Base-by-base conservation (phyloP, 2,888 invertebrate species). In the Sphaerophoria rueppellii region DNA sequence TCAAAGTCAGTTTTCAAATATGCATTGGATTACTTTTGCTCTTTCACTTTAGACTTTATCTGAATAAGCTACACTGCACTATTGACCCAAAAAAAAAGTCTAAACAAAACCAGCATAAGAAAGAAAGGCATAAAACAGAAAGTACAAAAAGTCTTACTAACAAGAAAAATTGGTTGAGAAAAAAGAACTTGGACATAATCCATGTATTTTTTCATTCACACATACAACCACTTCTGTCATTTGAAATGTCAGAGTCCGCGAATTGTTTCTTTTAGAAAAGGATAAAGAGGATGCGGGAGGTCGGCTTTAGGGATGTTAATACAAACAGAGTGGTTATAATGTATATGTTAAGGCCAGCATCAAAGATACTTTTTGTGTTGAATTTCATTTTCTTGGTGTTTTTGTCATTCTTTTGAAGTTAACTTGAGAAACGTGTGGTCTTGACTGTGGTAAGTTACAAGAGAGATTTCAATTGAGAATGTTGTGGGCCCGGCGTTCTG, bases 361-460 rank as follows among this genome's bases (percentile, higher is more conserved):
- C 72, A 60, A 7, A 60, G 40, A 55, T 58, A 61, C 48, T 60
- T 76, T 76, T 67, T 72, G 54, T 40, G 43, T 54, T 76, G 65
- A 81, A 71, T 81, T 81, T 79, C 67, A 54, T 79, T 69, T 55
- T 24, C 72, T 63, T 77, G 76, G 77, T 82, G 82, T 77, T 82
- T 24, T 24, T 82, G 82, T 82, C 82, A 77, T 82, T 72, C 77
- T 63, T 67, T 72, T 82, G 77, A 82, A 82, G 73, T 57, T 55
- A 43, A 73, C 77, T 73, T 73, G 61, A 73, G 63, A 60, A 77
- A 60, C 71, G 57, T 61, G 77, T 77, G 72, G 67, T 77, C 77
- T 77, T 73, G 72, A 69, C 67, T 77, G 57, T 82, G 82, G 77
- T 82, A 32, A 77, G 61, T 76, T 65, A 67, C 71, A 67, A 12